These are phyloP conservation scores for Palythoa heliodiscus DNA, from an alignment of 92 coral and sea anemone genomes.

Conservation along the genomic window DNA sequence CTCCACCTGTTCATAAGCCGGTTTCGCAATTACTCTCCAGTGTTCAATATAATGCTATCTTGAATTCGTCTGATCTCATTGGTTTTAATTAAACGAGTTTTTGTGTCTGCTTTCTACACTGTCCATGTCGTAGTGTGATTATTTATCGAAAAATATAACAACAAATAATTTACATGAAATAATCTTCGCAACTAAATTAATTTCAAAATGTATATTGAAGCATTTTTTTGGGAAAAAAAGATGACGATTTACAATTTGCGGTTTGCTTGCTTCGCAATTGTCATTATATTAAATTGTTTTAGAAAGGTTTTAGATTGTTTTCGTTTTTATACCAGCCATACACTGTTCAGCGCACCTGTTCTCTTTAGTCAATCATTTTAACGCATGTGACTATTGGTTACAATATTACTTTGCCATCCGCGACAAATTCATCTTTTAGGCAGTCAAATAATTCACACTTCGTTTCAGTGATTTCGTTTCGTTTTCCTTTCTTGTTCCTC, in stretches of 20 bases:
- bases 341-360: slow-evolving; percentile 22
- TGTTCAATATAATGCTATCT: not conserved
- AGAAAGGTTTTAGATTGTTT: slow-evolving; percentile 24
- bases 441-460: not conserved
- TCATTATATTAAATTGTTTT: slow-evolving; percentile 5
- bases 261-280: not conserved
- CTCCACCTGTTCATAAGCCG: not conserved
- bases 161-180: not conserved
- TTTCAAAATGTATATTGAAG: not conserved
- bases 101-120: not conserved
- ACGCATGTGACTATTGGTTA: not conserved
- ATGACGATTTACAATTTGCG: not conserved
- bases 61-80: not conserved
- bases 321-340: slow-evolving; percentile 5
- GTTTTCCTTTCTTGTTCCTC: not conserved
- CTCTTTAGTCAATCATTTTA: not conserved
- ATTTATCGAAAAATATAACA: not conserved
- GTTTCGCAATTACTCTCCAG: not conserved
- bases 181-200: not conserved
- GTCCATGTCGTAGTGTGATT: not conserved
- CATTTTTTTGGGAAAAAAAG: not conserved
- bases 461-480: not conserved
- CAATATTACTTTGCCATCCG: not conserved
- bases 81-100: not conserved
- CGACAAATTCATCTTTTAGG: not conserved